Base-by-base conservation (phyloP, 2,888 invertebrate species). In the Morpho helenor region DNA sequence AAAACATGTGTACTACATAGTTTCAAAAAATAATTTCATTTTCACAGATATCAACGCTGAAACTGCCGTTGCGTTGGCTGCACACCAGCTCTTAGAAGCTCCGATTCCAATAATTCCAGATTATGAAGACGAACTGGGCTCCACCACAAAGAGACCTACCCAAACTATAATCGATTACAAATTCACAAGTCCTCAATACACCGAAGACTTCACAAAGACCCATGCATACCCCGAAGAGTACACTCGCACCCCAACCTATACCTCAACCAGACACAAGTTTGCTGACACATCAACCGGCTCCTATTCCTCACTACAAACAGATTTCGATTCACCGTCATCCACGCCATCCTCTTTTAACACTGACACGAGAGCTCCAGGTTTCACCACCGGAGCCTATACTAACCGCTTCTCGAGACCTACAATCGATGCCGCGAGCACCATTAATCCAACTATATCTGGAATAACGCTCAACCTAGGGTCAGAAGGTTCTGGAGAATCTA, bases 21-120 rank as follows among this genome's bases (percentile, higher is more conserved):
- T 5, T 31, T 31, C 31, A 31, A 31, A 31, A 31, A 5, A 68
- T 60, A 23, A 54, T 55, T 8, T 40, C 31, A 45, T 52, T 31
- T 44, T 53, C 23, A 44, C 77, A 91, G 90, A 85, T 63, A 75
- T 80, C 65, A 82, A 71, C 63, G 77, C 84, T 23, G 90, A 91
- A 73, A 88, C 90, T 7, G 89, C 87, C 1, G 71, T 91, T 52
- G 91, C 91, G 2, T 73, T 91, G 61, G 91, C 89, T 8, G 85
- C 89, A 7, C 89, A 91, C 68, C 86, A 91, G 66, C 82, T 91
- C 5, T 71, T 90, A 39, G 78, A 84, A 8, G 91, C 91, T 5
- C 91, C 91, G 0, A 67, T 90, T 42, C 91, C 91, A 2, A 78
- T 74, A 64, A 73, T 81, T 43, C 76, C 78, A 3, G 79, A 79